These are phyloP conservation scores for Brenthis hecate DNA, from an alignment of 2,888 invertebrate genomes.

Conservation along the genomic window DNA sequence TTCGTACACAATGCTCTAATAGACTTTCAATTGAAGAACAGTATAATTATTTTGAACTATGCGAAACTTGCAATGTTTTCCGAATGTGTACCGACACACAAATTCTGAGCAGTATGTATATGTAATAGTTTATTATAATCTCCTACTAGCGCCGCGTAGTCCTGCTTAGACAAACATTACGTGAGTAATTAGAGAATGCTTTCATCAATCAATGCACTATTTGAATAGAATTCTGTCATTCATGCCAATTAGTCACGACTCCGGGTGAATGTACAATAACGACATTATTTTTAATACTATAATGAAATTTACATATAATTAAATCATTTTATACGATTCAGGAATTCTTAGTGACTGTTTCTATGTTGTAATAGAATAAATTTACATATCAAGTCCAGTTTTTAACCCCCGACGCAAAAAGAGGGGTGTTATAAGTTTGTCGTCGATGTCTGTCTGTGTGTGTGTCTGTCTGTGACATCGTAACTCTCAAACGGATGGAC, in stretches of 20 bases:
- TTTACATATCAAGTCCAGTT: neutral
- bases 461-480: no score
- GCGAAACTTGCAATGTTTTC: slow-evolving; percentile 2
- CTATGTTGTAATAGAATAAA: neutral
- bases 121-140: slow-evolving; percentile 14
- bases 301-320: slow-evolving; percentile 12
- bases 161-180: slow-evolving; percentile 44
- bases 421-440: no score
- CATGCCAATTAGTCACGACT: slow-evolving; percentile 38
- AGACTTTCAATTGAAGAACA: no score
- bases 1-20: no score
- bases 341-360: slow-evolving; percentile 1
- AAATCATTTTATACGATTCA: slow-evolving; percentile 4
- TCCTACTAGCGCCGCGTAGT: slow-evolving; percentile 25
- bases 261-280: slow-evolving; percentile 21
- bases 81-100: slow-evolving; percentile 26
- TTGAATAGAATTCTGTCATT: slow-evolving; percentile 40
- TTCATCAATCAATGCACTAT: slow-evolving; percentile 42
- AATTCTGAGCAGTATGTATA: slow-evolving; percentile 6
- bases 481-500: no score
- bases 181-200: slow-evolving; percentile 44
- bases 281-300: slow-evolving; percentile 21
- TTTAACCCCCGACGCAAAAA: neutral
- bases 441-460: no score
- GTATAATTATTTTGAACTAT: no score